These are phyloP conservation scores for Bos indicus DNA, from an alignment of 2,113 vertebrate genomes.

Conservation along the genomic window DNA sequence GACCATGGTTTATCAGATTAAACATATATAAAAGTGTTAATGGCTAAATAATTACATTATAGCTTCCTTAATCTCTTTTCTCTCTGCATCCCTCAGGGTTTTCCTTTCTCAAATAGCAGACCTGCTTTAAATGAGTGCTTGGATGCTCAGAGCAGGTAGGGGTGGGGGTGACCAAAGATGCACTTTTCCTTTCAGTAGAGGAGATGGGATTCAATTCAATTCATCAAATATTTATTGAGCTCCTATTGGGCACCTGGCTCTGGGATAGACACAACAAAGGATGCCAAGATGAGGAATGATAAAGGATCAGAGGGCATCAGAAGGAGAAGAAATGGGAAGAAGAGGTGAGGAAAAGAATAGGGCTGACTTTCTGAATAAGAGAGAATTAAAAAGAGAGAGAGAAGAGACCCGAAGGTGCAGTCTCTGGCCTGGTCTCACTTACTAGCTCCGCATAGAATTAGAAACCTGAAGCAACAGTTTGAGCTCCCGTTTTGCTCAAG, in stretches of 20 bases:
- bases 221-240: constrained; percentile 21
- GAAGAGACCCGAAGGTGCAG: background rate
- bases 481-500: background rate
- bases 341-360: background rate
- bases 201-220: background rate
- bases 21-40: constrained; percentile 47
- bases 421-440: background rate
- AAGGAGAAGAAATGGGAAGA: background rate
- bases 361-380: background rate
- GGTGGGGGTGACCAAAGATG: background rate
- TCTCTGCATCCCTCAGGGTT: background rate
- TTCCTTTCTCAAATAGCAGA: constrained; percentile 4
- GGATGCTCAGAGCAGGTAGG: background rate
- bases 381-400: background rate
- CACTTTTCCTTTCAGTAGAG: background rate
- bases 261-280: background rate
- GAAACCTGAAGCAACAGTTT: background rate
- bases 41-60: constrained; percentile 48
- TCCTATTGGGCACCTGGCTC: background rate
- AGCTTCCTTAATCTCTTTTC: constrained; percentile 47
- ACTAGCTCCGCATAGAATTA: background rate
- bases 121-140: constrained; percentile 6
- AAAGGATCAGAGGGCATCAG: background rate
- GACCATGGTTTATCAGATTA: constrained; percentile 39
- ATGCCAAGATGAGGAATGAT: background rate